Evolutionary conservation across 2,113 vertebrate species (phyloP), one percentile per base, ranked within the genome.

Genomic region (Arvicanthis niloticus): DNA sequence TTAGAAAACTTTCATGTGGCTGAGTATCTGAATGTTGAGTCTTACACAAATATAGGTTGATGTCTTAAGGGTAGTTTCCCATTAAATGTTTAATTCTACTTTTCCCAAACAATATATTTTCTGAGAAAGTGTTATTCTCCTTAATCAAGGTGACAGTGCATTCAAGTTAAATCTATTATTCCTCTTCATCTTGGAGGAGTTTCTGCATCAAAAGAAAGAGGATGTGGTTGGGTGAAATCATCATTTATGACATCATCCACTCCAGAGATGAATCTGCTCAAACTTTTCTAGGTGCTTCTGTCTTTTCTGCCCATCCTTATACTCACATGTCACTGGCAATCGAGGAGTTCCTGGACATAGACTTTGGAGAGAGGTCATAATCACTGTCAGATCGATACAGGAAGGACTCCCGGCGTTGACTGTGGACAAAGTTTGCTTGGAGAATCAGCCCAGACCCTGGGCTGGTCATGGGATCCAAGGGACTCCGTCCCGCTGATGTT

Each of bases 271-370:
- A 70, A 87, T 48, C 15, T 17, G 45, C 26, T 75, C 16, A 31
- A 16, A 51, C 65, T 93, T 37, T 40, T 29, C 5, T 12, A 85
- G 26, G 40, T 1, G 0, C 5, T 15, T 21, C 31, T 82, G 68
- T 4, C 65, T 24, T 5, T 12, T 21, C 31, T 82, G 68, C 6
- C 70, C 29, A 19, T 3, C 2, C 24, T 34, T 17, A 51, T 96
- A 99, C 99, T 99, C 97, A 99, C 99, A 99, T 99, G 98, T 99
- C 99, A 98, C 99, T 99, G 98, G 99, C 99, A 95, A 99, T 99
- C 98, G 99, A 99, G 99, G 99, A 99, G 99, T 99, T 99, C 95
- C 99, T 99, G 96, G 99, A 99, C 99, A 99, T 99, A 73, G 99
- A 99, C 98, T 99, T 99, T 93, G 99, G 99, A 81, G 99, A 99